Percentiles rank a stretch among this genome's conserved stretches.
Evolutionary conservation across 2,888 invertebrate genomes (phyloP).

Genomic region (Frankliniella fusca): DNA sequence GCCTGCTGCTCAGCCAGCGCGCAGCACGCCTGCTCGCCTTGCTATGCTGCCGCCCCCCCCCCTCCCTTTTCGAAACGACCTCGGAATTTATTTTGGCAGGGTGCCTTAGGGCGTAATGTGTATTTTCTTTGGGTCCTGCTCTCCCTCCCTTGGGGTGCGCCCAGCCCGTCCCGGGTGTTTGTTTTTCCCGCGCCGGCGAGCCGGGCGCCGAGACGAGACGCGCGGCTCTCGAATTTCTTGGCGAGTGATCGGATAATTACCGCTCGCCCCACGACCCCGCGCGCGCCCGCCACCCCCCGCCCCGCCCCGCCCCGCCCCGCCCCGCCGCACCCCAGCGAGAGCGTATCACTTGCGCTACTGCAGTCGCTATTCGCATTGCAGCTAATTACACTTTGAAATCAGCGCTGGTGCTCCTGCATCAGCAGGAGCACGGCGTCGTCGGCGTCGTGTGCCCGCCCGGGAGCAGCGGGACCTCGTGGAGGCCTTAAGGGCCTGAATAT

Average conservation of each 20-base stretch:
- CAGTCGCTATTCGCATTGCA: not conserved
- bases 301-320: no score
- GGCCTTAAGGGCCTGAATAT: not conserved
- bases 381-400: no score
- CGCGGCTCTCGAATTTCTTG: not conserved
- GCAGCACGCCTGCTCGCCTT: no score
- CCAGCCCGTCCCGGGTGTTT: no score
- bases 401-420: no score
- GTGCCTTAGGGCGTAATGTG: constrained; percentile 9
- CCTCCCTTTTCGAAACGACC: no score
- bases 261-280: no score
- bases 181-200: not conserved
- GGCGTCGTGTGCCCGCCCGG: not conserved
- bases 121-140: not conserved
- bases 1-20: no score
- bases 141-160: not conserved
- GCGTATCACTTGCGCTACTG: not conserved
- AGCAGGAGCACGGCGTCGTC: not conserved
- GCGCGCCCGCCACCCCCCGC: no score
- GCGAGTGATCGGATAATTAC: no score
- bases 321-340: no score
- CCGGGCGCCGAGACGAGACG: not conserved
- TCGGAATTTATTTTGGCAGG: constrained; percentile 15
- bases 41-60: not conserved
- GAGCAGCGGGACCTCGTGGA: not conserved